Conservation (phyloP, 2,888 invertebrate species). For the Synergus japonicus region DNA sequence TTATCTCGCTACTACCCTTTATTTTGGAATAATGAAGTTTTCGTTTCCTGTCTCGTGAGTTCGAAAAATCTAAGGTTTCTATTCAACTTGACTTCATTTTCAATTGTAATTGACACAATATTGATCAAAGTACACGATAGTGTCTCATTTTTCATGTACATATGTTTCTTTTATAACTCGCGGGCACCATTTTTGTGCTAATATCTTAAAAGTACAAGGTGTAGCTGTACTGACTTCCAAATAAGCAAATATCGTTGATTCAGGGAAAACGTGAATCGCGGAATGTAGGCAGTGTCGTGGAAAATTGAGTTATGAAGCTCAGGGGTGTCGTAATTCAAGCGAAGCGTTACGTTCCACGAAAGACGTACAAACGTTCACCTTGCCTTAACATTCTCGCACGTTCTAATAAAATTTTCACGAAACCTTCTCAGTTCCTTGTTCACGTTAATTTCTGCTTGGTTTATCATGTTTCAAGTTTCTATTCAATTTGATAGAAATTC, state of each 20-base stretch:
- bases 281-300: conserved; percentile 52
- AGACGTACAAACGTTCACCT: conserved; percentile 44
- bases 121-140: no score
- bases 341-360: conserved; percentile 43
- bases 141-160: neutral
- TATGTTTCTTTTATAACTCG: neutral
- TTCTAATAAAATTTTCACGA: conserved; percentile 58
- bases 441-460: conserved; percentile 48
- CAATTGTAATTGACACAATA: no score
- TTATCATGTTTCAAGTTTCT: conserved; percentile 10
- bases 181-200: neutral
- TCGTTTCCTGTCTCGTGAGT: neutral
- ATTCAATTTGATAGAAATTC: neutral
- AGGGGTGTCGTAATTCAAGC: conserved; percentile 56
- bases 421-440: conserved; percentile 6
- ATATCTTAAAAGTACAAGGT: conserved; percentile 6
- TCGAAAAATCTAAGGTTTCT: no score
- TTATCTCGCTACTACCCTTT: conserved; percentile 46
- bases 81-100: no score
- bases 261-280: conserved; percentile 45
- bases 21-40: conserved; percentile 56
- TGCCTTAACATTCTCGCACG: conserved; percentile 45
- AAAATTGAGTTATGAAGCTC: conserved; percentile 66
- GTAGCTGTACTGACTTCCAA: neutral
- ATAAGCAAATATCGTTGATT: conserved; percentile 20